Evolutionary conservation across 2,113 vertebrate genomes (phyloP), one percentile per base, ranked within the genome.

Genomic region (Myiagra hebetior): DNA sequence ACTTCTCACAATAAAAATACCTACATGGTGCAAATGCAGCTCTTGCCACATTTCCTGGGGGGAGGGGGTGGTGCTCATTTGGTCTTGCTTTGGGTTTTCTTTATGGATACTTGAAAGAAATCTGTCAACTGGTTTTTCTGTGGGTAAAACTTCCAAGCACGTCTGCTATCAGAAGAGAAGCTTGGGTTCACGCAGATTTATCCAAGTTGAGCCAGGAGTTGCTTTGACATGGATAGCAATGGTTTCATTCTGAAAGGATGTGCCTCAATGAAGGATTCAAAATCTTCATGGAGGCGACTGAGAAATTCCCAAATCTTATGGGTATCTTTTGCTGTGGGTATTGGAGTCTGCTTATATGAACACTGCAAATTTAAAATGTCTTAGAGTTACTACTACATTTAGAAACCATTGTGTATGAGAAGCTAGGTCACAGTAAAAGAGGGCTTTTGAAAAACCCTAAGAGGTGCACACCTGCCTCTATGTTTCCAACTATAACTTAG

Each of bases 71-170:
- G 11, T 41, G 8, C 30, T 26, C 14, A 2, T 59, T 80, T 64
- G 30, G 5, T 47, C 8, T 72, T 82, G 9, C 19, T 85, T 46
- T 42, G 33, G 3, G 2, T 60, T 80, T 89, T 64, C 15, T 70
- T 77, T 65, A 53, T 16, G n/a, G 11, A n/a, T 77, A 37, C 23
- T 57, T 76, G 35, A 52, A 83, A 52, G 19, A 47, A 68, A 77
- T 18, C 16, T 19, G 7, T 53, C 0, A 69, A 49, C 18, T 8
- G 6, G 9, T 81, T 78, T 70, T n/a, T 70, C 12, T 69, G 8
- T 7, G 30, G 7, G 4, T 53, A 37, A 47, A 68, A n/a, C 4
- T 76, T 52, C 2, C 1, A 4, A 41, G n/a, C 10, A 3, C 8
- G 4, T 23, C 30, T 75, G 10, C 7, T 41, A 1, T 60, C 14